Conservation (phyloP, 2,888 invertebrate genomes). For the Nephrotoma flavescens region DNA sequence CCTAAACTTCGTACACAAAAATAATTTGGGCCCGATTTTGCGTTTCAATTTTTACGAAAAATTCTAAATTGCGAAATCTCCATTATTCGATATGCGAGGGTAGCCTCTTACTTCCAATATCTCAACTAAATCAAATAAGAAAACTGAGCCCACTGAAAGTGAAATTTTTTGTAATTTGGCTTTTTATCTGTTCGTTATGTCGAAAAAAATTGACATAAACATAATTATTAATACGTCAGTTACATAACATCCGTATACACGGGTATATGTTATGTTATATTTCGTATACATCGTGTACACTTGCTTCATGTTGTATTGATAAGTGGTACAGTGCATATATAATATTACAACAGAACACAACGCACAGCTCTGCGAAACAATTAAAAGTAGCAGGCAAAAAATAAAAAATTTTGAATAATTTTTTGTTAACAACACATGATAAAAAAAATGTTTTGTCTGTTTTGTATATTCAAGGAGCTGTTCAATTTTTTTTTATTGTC, state of each 20-base stretch:
- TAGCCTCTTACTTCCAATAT: too few species aligned
- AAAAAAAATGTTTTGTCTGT: not conserved
- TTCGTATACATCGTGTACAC: not conserved
- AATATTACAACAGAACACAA: not conserved
- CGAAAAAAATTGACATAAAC: not conserved
- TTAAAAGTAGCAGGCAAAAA: not conserved
- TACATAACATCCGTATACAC: not conserved
- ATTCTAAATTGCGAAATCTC: too few species aligned
- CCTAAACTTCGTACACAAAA: too few species aligned
- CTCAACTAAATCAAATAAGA: too few species aligned
- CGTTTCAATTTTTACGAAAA: too few species aligned
- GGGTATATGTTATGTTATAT: not conserved
- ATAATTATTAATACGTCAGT: not conserved
- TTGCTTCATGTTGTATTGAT: not conserved
- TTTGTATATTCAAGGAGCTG: not conserved
- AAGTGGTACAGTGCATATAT: not conserved
- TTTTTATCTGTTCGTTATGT: too few species aligned
- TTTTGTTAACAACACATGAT: not conserved
- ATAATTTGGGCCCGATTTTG: too few species aligned
- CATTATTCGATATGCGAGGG: too few species aligned
- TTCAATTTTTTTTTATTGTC: not conserved
- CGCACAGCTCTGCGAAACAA: not conserved
- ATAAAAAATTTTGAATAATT: not conserved
- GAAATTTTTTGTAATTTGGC: too few species aligned
- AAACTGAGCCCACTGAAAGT: too few species aligned